Conservation (phyloP, 2,797 vertebrate genomes). For the Tiaroga cobitis region DNA sequence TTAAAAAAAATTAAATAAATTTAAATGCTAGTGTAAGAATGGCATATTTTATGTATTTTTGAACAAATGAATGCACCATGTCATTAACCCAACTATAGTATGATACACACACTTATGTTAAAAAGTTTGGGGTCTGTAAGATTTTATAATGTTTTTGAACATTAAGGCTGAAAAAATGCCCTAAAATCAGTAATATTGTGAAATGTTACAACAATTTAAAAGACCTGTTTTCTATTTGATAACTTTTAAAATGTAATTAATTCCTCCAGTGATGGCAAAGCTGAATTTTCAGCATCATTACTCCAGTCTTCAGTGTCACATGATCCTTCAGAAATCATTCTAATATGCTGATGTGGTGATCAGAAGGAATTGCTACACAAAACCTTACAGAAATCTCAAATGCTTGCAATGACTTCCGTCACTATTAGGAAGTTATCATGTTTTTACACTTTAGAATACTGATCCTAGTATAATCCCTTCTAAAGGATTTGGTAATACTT, state of each 20-base stretch:
- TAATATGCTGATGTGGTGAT: background rate
- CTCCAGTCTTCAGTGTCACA: background rate
- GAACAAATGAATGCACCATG: background rate
- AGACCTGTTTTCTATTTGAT: background rate
- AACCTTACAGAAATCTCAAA: background rate
- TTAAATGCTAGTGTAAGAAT: background rate
- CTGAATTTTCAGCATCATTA: background rate
- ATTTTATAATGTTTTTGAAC: background rate
- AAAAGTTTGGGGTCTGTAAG: background rate
- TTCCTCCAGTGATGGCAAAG: background rate
- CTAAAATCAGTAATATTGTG: background rate
- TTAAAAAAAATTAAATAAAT: accelerated
- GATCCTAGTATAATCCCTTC: background rate
- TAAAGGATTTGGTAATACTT: background rate
- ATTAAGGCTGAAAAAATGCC: background rate
- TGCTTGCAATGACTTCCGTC: background rate
- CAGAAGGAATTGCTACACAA: background rate
- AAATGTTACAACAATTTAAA: background rate
- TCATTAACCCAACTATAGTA: background rate
- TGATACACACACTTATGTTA: background rate
- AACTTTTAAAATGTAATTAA: background rate
- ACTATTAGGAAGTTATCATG: background rate
- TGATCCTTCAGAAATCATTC: background rate
- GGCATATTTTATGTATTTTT: background rate
- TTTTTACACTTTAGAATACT: background rate